Base-by-base conservation (phyloP, 1,140 invertebrate species). In the Pseudomyrmex dendroicus region DNA sequence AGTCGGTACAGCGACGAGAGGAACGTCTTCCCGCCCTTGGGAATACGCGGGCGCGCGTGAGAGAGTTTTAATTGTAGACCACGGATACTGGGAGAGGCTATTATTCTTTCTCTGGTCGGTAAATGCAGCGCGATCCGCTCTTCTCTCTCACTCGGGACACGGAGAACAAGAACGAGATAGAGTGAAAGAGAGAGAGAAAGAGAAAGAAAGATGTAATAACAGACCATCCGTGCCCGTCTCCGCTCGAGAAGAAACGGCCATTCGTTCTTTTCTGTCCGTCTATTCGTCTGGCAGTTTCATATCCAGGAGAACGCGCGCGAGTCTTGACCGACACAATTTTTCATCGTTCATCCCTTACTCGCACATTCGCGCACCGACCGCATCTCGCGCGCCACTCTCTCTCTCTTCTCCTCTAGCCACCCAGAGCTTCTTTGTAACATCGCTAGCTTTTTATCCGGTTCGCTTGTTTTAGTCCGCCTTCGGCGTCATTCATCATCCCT, bases 51-150 rank as follows among this genome's bases (percentile, higher is more conserved):
- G 17, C 70, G 70, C 70, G 56, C 72, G 56, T 48, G 57, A 77
- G 86, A 85, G 89, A 91, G 87, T 94, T 94, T 94, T 94, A 94
- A 94, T 94, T 94, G 93, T 92, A 93, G 93, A 64, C 90, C 82
- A 54, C 52, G 54, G 61, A 25, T 52, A 54, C 12, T 10, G 73
- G 84, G 82, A 61, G 89, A 92, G 91, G 91, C 92, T 92, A 93
- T 94, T 93, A 93, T 93, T 94, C 92, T 93, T 93, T 92, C 88
- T 88, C 86, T 86, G 85, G 86, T 88, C 83, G 84, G 86, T 85
- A 85, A 88, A 73, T 44, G 72, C 82, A 78, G 25, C 66, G 78
- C 87, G 85, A 91, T 86, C 80, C 87, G 73, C 63, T 74, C 59
- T 84, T 87, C 89, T 88, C 78, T 72, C 73, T 35, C 35, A 35